Evolutionary conservation across 2,113 vertebrate genomes (phyloP).

Genomic region (Ochotona princeps): DNA sequence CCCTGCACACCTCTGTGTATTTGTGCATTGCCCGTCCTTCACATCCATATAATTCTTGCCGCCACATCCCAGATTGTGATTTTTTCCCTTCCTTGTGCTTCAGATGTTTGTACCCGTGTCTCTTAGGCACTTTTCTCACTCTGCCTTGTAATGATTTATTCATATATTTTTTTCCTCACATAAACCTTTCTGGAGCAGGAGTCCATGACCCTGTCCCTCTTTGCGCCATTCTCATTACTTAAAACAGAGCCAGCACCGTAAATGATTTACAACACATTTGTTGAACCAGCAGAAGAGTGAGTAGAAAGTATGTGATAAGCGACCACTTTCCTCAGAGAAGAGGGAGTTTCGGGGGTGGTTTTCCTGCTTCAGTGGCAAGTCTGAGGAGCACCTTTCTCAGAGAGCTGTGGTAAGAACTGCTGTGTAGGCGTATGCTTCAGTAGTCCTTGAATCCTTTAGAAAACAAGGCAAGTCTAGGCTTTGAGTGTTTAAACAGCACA

Average conservation of each 20-base stretch:
- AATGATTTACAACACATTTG: background rate
- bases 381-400: background rate
- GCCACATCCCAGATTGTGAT: background rate
- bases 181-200: background rate
- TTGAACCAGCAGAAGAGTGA: slow-evolving; percentile 35
- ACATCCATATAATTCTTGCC: background rate
- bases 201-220: background rate
- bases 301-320: slow-evolving; percentile 24
- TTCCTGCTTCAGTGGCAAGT: background rate
- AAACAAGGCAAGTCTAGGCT: background rate
- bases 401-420: background rate
- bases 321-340: slow-evolving; percentile 1
- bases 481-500: background rate
- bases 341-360: background rate
- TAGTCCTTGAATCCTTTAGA: slow-evolving; percentile 14
- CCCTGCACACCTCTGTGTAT: background rate
- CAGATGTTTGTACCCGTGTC: background rate
- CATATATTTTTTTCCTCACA: background rate
- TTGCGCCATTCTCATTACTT: background rate
- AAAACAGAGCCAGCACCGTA: background rate
- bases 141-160: background rate
- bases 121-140: background rate
- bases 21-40: background rate
- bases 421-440: background rate
- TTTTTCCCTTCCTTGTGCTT: slow-evolving; percentile 17